Base-by-base conservation (phyloP, 2,888 invertebrate species). In the Endomychus coccineus region DNA sequence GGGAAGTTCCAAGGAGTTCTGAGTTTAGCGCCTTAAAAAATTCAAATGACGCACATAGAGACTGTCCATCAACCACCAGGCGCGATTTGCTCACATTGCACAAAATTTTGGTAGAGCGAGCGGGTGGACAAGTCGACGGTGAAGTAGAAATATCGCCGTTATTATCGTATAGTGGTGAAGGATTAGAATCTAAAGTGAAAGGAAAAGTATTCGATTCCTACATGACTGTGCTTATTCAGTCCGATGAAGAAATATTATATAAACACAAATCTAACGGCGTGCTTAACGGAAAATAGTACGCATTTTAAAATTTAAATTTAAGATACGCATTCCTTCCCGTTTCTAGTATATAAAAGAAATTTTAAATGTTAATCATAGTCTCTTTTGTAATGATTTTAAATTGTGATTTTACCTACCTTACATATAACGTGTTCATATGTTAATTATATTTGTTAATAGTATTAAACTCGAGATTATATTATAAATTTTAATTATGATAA, bases 1-100 rank as follows among this genome's bases (percentile, higher is more conserved):
- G 95, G 79, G 94, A 97, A 68, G 87, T 89, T 0, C 76, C 83
- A 0, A 77, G 97, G 27, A 83, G 87, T 49, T 84, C 87, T 41
- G 98, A 99, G 62, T 99, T 98, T 62, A 92, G 96, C 51, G 95
- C 97, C 0, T 67, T 99, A 46, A 99, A 99, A 61, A 99, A 99
- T 66, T 76, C 87, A 1, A 88, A 96, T 60, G 71, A 78, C 0
- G 84, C 77, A 1, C 85, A 83, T 14, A 86, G 89, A 58, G 96
- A 97, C 66, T 94, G 91, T 39, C 89, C 97, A 0, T 78, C 80
- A 0, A 94, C 96, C 0, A 86, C 91, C 2, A 72, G 81, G 32
- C 74, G 77, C 17, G 88, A 90, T 55, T 66, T 96, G 6, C 73
- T 83, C 44, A 67, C 72, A 19, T 70, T 91, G 14, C 91, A 92